Evolutionary conservation across 2,888 invertebrate genomes (phyloP), one percentile per base, ranked within the genome.

Genomic region (Thereva nobilitata): DNA sequence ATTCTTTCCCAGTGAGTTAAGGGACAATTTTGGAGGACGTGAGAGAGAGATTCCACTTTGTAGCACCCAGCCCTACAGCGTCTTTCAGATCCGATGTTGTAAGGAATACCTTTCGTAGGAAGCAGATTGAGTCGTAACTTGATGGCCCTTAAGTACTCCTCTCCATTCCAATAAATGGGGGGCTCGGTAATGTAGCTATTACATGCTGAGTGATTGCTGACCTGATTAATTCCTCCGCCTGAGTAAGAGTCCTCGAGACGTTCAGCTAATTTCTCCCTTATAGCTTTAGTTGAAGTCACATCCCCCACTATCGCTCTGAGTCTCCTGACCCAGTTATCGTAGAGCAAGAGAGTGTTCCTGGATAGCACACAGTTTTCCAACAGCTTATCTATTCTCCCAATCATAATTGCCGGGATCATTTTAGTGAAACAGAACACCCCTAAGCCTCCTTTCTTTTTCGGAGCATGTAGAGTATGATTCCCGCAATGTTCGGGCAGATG

Each of bases 11-110:
- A 52, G 1, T 52, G 52, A n/a, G 4, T 52, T 4, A 34, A 5
- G 7, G 35, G 52, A n/a, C 52, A 52, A 1, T 35, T 7, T 52
- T 52, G 52, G 5, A 52, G n/a, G 8, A 52, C 35, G 35, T 52
- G 35, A 34, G 34, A 52, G 7, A 52, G 34, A 1, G 52, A 34
- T 12, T 52, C 52, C 12, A 34, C 35, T 8, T 52, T 52, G 6
- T 7, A 8, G 23, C 52, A 52, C 8, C 10, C 52, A 5, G 52
- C 52, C 23, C 52, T 5, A 52, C 52, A 52, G 5, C 5, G 10
- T 52, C 52, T 52, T 7, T 12, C 52, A 1, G 10, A 1, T 12
- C 1, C 23, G 5, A 34, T 12, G 23, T 2, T 52, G 4, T 12
- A 52, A 8, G 52, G 4, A 52, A 34, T 52, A 5, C 52, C 4